Conservation (phyloP, 2,797 vertebrate genomes). For the Cyprinella venusta region DNA sequence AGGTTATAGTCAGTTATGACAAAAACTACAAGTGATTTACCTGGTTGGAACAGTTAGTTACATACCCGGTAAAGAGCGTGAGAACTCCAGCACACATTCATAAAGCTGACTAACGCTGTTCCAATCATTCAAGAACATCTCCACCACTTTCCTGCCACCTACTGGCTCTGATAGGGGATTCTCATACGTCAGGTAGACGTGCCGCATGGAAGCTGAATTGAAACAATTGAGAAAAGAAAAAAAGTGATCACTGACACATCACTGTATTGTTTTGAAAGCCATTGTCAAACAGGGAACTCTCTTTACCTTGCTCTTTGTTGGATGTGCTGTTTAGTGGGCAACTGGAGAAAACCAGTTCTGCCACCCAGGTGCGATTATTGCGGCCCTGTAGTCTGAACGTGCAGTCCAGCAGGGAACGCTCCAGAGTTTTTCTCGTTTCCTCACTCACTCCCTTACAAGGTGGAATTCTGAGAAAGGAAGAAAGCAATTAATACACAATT, state of each 20-base stretch:
- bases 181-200: constrained; percentile 96
- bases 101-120: constrained; percentile 94
- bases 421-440: constrained; percentile 91
- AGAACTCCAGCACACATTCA: constrained; percentile 96
- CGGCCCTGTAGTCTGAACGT: constrained; percentile 97
- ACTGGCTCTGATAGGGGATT: constrained; percentile 97
- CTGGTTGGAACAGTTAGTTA: constrained; percentile 14
- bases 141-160: constrained; percentile 95
- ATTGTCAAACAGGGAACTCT: not conserved
- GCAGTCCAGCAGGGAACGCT: constrained; percentile 94
- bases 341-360: constrained; percentile 94
- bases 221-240: not conserved
- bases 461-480: constrained; percentile 82
- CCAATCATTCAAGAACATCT: constrained; percentile 99
- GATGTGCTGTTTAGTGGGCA: constrained; percentile 94
- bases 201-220: constrained; percentile 87
- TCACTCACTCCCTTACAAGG: constrained; percentile 91
- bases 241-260: not conserved
- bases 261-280: not conserved
- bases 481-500: not conserved
- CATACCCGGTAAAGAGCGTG: constrained; percentile 89
- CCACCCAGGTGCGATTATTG: constrained; percentile 98
- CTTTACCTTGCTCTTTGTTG: constrained; percentile 91
- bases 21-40: not conserved
- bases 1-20: not conserved